Evolutionary conservation across 2,888 invertebrate genomes (phyloP).

Genomic region (Piscicola geometra): DNA sequence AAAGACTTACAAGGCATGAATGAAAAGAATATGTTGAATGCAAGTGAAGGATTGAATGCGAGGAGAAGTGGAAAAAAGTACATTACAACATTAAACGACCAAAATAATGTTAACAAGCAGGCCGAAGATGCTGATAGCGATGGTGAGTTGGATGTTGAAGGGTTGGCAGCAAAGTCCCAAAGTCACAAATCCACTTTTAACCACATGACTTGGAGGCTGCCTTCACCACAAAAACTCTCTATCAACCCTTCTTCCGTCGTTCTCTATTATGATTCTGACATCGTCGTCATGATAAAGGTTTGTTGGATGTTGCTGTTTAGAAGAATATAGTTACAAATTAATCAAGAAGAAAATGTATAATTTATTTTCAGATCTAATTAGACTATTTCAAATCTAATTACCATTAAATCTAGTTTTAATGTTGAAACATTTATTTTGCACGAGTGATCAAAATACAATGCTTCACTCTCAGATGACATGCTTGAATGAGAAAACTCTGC

Average conservation of each 20-base stretch:
- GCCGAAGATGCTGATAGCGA: slow-evolving; percentile 27
- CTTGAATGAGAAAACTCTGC: slow-evolving; percentile 22
- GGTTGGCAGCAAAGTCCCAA: not conserved
- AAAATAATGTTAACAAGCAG: not conserved
- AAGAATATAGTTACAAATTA: no score
- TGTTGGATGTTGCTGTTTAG: no score
- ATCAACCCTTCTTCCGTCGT: slow-evolving; percentile 23
- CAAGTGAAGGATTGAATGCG: no score
- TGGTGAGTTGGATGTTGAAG: slow-evolving; percentile 21
- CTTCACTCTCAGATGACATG: slow-evolving; percentile 36
- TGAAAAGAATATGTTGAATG: no score
- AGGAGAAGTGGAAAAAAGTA: not conserved
- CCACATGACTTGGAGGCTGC: slow-evolving; percentile 35
- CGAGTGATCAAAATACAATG: no score
- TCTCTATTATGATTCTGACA: slow-evolving; percentile 36
- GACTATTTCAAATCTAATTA: no score
- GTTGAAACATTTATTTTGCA: not conserved
- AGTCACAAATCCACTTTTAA: slow-evolving; percentile 22
- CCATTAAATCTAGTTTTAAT: not conserved
- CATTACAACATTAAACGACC: not conserved
- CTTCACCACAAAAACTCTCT: slow-evolving; percentile 15
- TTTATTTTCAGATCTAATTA: no score
- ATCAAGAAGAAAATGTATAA: no score
- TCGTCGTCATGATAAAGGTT: slow-evolving; percentile 37
- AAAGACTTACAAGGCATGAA: no score